Percentiles rank a stretch among this genome's conserved stretches.
Conservation (phyloP, 2,113 vertebrate species). For the Semnornis frantzii region DNA sequence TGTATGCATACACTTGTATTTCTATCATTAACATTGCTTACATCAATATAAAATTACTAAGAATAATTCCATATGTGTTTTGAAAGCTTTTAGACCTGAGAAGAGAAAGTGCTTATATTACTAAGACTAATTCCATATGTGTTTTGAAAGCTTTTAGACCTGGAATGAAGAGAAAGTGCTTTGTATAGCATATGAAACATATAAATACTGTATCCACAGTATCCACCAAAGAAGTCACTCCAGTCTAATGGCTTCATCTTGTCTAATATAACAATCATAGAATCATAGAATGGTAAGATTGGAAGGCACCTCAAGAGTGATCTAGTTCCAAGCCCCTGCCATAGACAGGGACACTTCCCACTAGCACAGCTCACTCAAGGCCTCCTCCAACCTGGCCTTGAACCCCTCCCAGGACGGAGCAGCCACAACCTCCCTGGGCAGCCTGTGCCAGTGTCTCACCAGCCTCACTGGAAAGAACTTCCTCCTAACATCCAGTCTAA, state of each 20-base stretch:
- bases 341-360: too few species aligned
- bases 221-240: neutral
- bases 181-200: neutral
- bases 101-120: neutral
- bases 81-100: neutral
- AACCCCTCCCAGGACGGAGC: too few species aligned
- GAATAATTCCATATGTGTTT: neutral
- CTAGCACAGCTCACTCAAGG: too few species aligned
- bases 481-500: too few species aligned
- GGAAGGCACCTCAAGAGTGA: too few species aligned
- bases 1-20: neutral
- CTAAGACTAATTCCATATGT: neutral
- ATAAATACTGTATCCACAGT: neutral
- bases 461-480: too few species aligned
- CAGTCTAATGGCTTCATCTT: neutral
- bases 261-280: neutral
- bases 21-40: neutral
- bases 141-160: neutral
- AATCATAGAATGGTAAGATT: too few species aligned
- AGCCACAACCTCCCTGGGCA: too few species aligned
- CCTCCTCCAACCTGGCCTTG: too few species aligned
- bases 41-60: neutral
- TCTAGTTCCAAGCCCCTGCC: too few species aligned
- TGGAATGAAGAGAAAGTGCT: neutral
- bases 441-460: too few species aligned